Evolutionary conservation across 1,140 invertebrate species (phyloP).

Genomic region (Augochlora pura): DNA sequence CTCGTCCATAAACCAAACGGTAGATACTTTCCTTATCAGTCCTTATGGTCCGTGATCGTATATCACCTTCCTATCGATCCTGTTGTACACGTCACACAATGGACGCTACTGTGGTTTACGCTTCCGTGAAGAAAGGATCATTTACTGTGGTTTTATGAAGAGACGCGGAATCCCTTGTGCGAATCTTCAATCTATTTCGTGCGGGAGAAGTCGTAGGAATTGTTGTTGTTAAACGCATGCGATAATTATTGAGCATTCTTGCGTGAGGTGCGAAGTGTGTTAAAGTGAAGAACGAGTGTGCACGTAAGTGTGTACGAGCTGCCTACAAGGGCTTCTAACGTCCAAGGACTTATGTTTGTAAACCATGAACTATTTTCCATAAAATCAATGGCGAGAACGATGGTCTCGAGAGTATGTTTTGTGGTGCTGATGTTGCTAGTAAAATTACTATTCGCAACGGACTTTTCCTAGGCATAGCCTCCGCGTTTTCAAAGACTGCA

Average conservation of each 20-base stretch:
- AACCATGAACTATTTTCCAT: constrained; percentile 51
- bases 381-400: constrained; percentile 44
- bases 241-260: constrained; percentile 44
- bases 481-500: constrained; percentile 41
- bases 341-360: constrained; percentile 58
- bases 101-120: constrained; percentile 50
- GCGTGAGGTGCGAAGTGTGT: constrained; percentile 66
- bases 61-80: constrained; percentile 33
- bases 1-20: too few relatives aligned
- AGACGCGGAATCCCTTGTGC: constrained; percentile 14
- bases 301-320: constrained; percentile 69
- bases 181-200: constrained; percentile 32
- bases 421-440: constrained; percentile 55
- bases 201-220: constrained; percentile 23
- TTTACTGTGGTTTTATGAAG: constrained; percentile 38
- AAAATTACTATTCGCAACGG: constrained; percentile 42
- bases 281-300: constrained; percentile 65
- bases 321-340: constrained; percentile 56
- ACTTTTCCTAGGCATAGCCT: constrained; percentile 53
- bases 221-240: constrained; percentile 17
- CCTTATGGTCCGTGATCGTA: too few relatives aligned
- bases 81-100: constrained; percentile 47
- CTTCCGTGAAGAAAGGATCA: constrained; percentile 21
- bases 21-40: too few relatives aligned
- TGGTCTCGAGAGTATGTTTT: constrained; percentile 48